A percentile compares a stretch with the other conserved stretches of the same genome.
Evolutionary conservation across 2,797 vertebrate species (phyloP).

Genomic region (Orestias chungarensis): DNA sequence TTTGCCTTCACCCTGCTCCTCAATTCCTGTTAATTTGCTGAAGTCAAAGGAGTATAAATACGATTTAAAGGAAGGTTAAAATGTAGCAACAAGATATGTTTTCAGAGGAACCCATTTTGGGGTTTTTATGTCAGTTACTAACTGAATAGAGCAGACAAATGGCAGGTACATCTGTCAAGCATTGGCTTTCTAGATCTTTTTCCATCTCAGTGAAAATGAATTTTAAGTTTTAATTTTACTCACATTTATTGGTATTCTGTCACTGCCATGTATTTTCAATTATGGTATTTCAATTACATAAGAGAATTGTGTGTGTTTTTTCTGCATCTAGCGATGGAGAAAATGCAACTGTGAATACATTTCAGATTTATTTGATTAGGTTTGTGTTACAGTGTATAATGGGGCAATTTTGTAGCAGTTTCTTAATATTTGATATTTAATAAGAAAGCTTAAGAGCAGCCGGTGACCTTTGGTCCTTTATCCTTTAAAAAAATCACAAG

Average conservation of each 20-base stretch:
- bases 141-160: background rate
- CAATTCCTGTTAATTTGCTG: background rate
- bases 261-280: background rate
- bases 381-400: background rate
- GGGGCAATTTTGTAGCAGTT: background rate
- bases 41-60: background rate
- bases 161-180: background rate
- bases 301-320: background rate
- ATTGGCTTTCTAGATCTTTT: background rate
- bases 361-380: background rate
- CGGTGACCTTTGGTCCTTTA: background rate
- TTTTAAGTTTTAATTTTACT: background rate
- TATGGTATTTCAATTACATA: background rate
- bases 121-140: background rate
- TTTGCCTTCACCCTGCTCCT: background rate
- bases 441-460: background rate
- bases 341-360: background rate
- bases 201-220: background rate
- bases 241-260: background rate
- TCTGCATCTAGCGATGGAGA: background rate
- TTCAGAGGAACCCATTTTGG: background rate
- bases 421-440: background rate
- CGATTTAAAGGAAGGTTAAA: background rate
- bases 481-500: background rate
- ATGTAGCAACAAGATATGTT: background rate